Base-by-base conservation (phyloP, 2,888 invertebrate species). In the Dioctria linearis region DNA sequence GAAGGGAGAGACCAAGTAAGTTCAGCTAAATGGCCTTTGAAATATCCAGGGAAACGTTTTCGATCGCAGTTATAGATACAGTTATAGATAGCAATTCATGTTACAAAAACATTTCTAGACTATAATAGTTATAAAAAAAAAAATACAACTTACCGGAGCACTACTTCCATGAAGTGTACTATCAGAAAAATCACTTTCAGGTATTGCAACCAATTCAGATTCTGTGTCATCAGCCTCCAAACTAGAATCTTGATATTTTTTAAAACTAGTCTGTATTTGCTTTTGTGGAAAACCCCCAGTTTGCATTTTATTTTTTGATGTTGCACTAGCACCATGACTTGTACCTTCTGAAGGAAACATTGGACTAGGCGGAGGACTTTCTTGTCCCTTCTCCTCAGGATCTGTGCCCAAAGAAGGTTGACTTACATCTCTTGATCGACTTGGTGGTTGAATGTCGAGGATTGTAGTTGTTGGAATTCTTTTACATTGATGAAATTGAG, bases 401-500 rank as follows among this genome's bases (percentile, higher is more conserved):
- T 94, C 94, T 5, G 92, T 91, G 82, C 94, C 94, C 80, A 94
- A 88, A 0, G 95, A 94, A 0, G 94, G 94, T 86, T 95, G 95
- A 85, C 94, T 95, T 3, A 94, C 91, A 86, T 95, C 95, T 2
- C 88, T 86, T 0, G 88, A 87, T 57, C 86, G 84, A 5, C 85
- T 85, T 6, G 92, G 91, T 3, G 93, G 91, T 65, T 93, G 92
- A 80, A 92, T 93, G 87, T 94, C 93, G 89, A 95, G 92, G 66
- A 95, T 91, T 84, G 96, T 93, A 3, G 93, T 93, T 6, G 95
- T 94, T 66, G 96, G 95, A 82, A 96, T 94, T 84, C 95, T 92
- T 86, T 94, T 93, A 89, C 98, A 98, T 82, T 94, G 94, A 89
- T 98, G 98, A 87, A 96, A 95, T 87, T 97, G 97, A 5, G 94